Evolutionary conservation across 1,140 invertebrate species (phyloP).

Genomic region (Araneus ventricosus): DNA sequence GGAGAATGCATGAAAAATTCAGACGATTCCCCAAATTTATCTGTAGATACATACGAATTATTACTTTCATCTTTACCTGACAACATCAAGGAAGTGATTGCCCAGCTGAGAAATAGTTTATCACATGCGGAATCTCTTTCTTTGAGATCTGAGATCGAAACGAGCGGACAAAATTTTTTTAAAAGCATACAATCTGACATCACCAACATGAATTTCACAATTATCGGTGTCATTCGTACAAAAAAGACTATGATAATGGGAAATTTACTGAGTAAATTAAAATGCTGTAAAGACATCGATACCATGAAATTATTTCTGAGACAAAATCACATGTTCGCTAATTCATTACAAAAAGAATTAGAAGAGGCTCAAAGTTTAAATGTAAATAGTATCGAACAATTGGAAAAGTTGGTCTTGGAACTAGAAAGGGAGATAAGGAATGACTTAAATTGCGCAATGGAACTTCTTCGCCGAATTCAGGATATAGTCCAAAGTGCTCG

Average conservation of each 20-base stretch:
- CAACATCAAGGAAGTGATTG: not conserved
- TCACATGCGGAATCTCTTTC: not conserved
- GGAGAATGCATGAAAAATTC: not conserved
- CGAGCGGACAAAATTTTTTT: not conserved
- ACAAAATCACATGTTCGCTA: not conserved
- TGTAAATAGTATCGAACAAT: not conserved
- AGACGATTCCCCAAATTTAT: conserved; percentile 41
- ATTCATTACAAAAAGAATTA: not conserved
- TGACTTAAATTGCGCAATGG: not conserved
- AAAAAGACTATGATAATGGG: not conserved
- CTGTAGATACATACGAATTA: not conserved
- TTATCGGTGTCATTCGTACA: not conserved
- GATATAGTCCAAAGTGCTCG: not conserved
- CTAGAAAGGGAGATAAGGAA: not conserved
- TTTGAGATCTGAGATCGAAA: conserved; percentile 7
- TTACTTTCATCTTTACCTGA: not conserved
- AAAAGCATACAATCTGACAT: not conserved
- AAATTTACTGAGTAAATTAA: not conserved
- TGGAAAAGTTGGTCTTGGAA: not conserved
- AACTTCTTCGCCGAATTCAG: not conserved
- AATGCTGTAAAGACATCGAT: not conserved
- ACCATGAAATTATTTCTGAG: not conserved
- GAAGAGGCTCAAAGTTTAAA: not conserved
- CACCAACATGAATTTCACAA: not conserved
- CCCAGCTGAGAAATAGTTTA: conserved; percentile 25